A percentile compares a stretch with the other conserved stretches of the same genome.
phyloP scores from a whole-genome alignment of 2,113 vertebrate species.

The Antidorcas marsupialis region DNA sequence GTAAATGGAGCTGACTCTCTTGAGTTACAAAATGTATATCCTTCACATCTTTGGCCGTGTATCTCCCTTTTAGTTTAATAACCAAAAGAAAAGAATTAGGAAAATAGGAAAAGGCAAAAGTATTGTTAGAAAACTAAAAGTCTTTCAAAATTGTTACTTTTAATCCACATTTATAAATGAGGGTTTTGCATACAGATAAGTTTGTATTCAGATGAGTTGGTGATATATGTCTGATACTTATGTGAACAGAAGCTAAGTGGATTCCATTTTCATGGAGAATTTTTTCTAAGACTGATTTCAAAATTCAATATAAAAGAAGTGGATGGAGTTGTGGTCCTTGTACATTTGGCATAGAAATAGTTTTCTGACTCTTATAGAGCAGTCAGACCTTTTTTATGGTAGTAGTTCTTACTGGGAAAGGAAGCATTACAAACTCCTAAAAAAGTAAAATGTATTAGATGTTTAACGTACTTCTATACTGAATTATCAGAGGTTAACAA shows the following conservation, averaged over 20 bases:
- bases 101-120: conserved; percentile 44
- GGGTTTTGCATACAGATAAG: neutral
- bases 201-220: neutral
- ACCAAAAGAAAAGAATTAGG: conserved; percentile 51
- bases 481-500: conserved; percentile 37
- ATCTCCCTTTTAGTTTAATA: conserved; percentile 60
- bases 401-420: conserved; percentile 25
- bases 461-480: conserved; percentile 21
- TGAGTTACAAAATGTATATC: conserved; percentile 42
- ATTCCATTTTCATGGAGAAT: neutral
- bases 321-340: neutral
- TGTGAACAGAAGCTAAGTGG: neutral
- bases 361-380: neutral
- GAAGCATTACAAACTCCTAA: conserved; percentile 34
- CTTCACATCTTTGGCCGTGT: conserved; percentile 56
- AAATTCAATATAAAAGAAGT: conserved; percentile 35
- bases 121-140: neutral
- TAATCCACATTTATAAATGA: neutral
- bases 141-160: neutral
- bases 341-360: neutral
- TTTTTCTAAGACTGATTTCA: conserved; percentile 5
- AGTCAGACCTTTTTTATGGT: conserved; percentile 17
- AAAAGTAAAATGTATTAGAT: conserved; percentile 1
- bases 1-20: conserved; percentile 53
- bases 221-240: neutral